Percentiles rank a stretch among this genome's conserved stretches.
Evolutionary conservation across 2,113 vertebrate genomes (phyloP).

Genomic region (Meles meles): DNA sequence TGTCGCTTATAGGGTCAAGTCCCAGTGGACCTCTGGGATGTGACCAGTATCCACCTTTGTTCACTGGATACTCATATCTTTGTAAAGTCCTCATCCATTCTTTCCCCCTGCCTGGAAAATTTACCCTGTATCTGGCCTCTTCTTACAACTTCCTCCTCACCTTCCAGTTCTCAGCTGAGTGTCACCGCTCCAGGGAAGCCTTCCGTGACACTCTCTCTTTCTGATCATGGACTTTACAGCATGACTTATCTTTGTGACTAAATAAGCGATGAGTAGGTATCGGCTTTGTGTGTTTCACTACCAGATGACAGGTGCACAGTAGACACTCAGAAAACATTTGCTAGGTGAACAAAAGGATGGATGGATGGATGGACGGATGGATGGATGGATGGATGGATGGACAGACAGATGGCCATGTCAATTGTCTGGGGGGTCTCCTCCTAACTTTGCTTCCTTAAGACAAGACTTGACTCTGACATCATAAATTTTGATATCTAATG

Average conservation of each 20-base stretch:
- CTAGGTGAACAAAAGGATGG: background rate
- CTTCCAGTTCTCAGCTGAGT: background rate
- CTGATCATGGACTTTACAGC: background rate
- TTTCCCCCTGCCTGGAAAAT: background rate
- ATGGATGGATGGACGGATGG: background rate
- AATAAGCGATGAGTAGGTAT: background rate
- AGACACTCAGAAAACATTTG: background rate
- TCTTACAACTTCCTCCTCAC: background rate
- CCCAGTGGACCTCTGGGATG: background rate
- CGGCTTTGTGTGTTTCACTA: background rate
- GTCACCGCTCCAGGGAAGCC: background rate
- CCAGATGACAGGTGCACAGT: background rate
- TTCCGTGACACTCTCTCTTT: background rate
- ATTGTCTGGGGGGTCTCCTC: background rate
- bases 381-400: background rate
- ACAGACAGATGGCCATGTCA: too few species aligned
- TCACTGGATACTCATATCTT: accelerated
- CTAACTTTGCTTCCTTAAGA: background rate
- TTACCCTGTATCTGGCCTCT: background rate
- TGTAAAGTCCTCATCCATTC: too few species aligned
- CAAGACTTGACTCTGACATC: background rate
- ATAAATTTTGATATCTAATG: background rate
- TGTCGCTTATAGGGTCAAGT: background rate
- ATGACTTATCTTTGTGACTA: background rate
- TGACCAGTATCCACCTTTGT: background rate